These are phyloP conservation scores for cattle (Bos taurus) DNA, from an alignment of 2,113 vertebrate genomes.

Conservation along the genomic window ARS-UCD2.0 NC_037346.1:23112501-23113000, in stretches of 20 bases:
- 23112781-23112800: background rate
- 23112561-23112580: background rate
- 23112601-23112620: background rate
- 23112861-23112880: background rate
- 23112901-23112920: background rate
- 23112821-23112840: background rate
- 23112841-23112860: background rate
- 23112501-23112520: background rate
- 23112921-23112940: conserved; percentile 11
- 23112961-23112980: background rate
- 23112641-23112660: background rate
- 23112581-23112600: background rate
- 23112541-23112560: background rate
- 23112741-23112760: background rate
- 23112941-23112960: background rate
- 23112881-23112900: background rate
- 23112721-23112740: conserved; percentile 27
- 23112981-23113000: background rate
- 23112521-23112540: background rate
- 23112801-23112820: background rate
- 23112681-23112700: background rate
- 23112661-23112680: background rate
- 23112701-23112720: background rate
- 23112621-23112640: background rate
- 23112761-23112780: background rate